phyloP scores from a whole-genome alignment of 2,797 vertebrate species.

The Acridotheres tristis region DNA sequence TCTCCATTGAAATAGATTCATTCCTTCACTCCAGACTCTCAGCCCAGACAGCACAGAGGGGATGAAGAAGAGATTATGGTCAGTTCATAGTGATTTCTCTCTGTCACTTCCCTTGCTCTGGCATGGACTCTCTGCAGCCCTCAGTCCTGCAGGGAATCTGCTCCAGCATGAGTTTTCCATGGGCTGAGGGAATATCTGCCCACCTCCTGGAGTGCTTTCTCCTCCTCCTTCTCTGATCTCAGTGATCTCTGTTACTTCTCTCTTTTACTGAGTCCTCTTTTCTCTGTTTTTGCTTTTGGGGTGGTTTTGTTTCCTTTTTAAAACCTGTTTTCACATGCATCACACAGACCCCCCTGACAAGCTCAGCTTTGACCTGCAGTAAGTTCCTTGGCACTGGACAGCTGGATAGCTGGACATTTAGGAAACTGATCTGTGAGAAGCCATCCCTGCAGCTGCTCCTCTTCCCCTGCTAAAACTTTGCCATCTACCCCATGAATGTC shows the following conservation, averaged over 20 bases:
- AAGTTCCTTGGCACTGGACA: not conserved
- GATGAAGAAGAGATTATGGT: not conserved
- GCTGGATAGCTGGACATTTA: not conserved
- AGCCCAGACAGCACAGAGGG: not conserved
- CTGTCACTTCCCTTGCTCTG: not conserved
- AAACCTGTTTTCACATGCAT: not conserved
- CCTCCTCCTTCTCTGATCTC: not conserved
- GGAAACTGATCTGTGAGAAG: not conserved
- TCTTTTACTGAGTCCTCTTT: not conserved
- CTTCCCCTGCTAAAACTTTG: not conserved
- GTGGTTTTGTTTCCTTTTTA: not conserved
- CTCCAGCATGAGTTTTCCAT: not conserved
- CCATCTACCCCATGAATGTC: not conserved
- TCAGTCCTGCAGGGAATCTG: not conserved
- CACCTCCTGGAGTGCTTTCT: not conserved
- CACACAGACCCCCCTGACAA: too few relatives aligned
- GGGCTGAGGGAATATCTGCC: not conserved
- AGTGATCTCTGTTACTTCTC: not conserved
- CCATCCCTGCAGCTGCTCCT: not conserved
- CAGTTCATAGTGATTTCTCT: not conserved
- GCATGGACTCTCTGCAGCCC: not conserved
- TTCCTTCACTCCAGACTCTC: not conserved
- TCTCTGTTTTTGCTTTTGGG: not conserved
- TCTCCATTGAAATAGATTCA: not conserved
- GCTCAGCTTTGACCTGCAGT: not conserved